Evolutionary conservation across 2,113 vertebrate species (phyloP).

Genomic region (Rhinogobius similis): DNA sequence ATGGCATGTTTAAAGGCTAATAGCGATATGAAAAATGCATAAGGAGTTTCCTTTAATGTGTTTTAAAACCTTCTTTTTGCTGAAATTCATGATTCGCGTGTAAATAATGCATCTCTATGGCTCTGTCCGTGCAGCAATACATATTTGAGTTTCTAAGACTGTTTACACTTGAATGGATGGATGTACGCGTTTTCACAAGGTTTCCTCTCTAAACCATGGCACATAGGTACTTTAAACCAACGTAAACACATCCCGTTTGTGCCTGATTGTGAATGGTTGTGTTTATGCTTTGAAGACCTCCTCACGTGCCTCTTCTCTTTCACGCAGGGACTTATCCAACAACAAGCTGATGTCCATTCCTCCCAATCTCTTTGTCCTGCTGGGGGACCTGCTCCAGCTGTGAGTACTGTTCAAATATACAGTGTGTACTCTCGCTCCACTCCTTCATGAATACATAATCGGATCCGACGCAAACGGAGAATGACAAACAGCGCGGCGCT

Average conservation of each 20-base stretch:
- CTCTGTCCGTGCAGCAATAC: too few relatives aligned
- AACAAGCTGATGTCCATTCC: conserved; percentile 89
- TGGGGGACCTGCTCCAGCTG: conserved; percentile 92
- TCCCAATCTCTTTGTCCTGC: conserved; percentile 82
- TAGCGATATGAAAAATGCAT: too few relatives aligned
- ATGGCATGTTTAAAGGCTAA: too few relatives aligned
- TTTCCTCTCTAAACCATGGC: too few relatives aligned
- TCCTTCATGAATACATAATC: conserved; percentile 12
- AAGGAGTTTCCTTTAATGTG: too few relatives aligned
- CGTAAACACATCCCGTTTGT: neutral
- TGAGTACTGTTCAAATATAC: conserved; percentile 74
- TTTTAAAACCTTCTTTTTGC: too few relatives aligned
- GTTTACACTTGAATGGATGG: too few relatives aligned
- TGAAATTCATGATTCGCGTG: too few relatives aligned
- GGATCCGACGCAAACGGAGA: neutral
- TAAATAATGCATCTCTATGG: too few relatives aligned
- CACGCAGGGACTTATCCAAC: conserved; percentile 86
- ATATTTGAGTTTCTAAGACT: too few relatives aligned
- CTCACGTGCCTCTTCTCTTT: conserved; percentile 52
- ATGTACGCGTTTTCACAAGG: too few relatives aligned
- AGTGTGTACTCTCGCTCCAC: neutral
- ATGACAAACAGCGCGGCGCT: neutral
- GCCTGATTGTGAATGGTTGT: neutral
- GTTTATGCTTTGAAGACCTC: conserved; percentile 13
- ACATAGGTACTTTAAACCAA: too few relatives aligned